A percentile compares a stretch with the other conserved stretches of the same genome.
These are phyloP conservation scores for Holacanthella duospinosa DNA, from an alignment of 2,888 invertebrate species.

Conservation along the genomic window DNA sequence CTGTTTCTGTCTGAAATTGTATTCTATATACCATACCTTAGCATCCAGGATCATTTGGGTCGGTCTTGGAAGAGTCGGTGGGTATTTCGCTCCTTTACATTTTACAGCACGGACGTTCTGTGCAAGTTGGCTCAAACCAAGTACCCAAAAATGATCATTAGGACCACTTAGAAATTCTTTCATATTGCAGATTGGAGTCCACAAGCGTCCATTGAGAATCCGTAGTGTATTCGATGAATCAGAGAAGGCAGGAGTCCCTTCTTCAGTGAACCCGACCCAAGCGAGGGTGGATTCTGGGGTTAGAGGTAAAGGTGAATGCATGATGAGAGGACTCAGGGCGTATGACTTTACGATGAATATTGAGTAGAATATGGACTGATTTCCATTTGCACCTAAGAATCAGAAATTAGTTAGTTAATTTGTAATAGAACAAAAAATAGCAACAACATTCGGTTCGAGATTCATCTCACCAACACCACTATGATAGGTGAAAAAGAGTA, in stretches of 20 bases:
- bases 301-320: constrained; percentile 52
- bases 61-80: constrained; percentile 75
- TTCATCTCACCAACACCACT: constrained; percentile 44
- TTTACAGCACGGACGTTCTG: constrained; percentile 70
- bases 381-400: constrained; percentile 40
- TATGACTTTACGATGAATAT: constrained; percentile 21
- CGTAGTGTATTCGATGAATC: constrained; percentile 68
- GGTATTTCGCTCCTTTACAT: constrained; percentile 81
- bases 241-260: constrained; percentile 63
- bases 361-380: constrained; percentile 38
- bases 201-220: constrained; percentile 58
- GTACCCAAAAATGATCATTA: constrained; percentile 39
- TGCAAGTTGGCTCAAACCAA: constrained; percentile 64
- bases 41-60: constrained; percentile 47
- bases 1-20: neutral
- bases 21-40: constrained; percentile 18
- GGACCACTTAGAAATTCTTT: constrained; percentile 53
- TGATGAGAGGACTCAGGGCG: constrained; percentile 52
- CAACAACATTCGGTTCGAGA: neutral
- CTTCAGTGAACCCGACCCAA: constrained; percentile 73
- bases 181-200: constrained; percentile 73
- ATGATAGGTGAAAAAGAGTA: constrained; percentile 47
- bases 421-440: neutral
- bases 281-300: constrained; percentile 55
- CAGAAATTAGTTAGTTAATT: constrained; percentile 6